These are phyloP conservation scores for Magallana ariakensis DNA, from an alignment of 1,140 invertebrate genomes.

Conservation along the genomic window DNA sequence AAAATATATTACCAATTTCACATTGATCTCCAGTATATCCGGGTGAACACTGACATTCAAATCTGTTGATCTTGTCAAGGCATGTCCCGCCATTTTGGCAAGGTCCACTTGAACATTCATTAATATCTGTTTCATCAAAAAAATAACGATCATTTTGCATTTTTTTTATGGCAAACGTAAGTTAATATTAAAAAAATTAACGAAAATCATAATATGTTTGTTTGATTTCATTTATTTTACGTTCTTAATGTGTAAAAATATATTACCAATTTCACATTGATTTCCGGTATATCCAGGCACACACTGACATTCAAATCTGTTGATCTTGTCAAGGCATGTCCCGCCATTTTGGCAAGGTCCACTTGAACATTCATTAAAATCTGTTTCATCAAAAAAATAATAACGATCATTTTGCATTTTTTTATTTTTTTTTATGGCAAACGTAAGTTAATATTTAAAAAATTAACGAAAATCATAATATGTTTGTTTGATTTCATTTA, in stretches of 20 bases:
- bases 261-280: no score
- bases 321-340: slow-evolving; percentile 1
- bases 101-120: slow-evolving; percentile 31
- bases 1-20: no score
- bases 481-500: not conserved
- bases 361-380: slow-evolving; percentile 37
- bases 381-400: not conserved
- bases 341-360: not conserved
- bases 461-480: no score
- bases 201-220: no score
- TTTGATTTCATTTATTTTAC: no score
- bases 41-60: slow-evolving; percentile 60
- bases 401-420: not conserved
- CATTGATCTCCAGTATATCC: slow-evolving; percentile 69
- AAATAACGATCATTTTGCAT: no score
- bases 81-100: not conserved
- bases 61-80: slow-evolving; percentile 36
- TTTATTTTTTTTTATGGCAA: no score
- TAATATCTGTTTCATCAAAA: slow-evolving; percentile 10
- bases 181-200: no score
- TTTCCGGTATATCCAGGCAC: slow-evolving; percentile 63
- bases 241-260: no score
- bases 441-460: no score
- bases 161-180: no score
- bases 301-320: slow-evolving; percentile 62